phyloP scores from a whole-genome alignment of 1,140 invertebrate genomes.

The Macrosteles quadrilineatus region DNA sequence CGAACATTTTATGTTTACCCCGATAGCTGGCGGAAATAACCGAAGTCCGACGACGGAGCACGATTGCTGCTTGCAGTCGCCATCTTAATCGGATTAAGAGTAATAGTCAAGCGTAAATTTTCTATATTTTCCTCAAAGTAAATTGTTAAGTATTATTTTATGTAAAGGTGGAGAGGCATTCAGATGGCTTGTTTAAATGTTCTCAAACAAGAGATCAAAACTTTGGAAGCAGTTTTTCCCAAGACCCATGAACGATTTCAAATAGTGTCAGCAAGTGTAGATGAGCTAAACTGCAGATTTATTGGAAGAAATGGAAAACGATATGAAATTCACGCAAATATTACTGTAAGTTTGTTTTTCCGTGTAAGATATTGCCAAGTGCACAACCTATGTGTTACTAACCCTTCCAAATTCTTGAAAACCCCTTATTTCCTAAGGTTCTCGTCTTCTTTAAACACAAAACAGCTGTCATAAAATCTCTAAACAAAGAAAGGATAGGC shows the following conservation, averaged over 20 bases:
- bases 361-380: no score
- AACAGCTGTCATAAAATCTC: no score
- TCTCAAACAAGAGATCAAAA: conserved; percentile 96
- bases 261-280: conserved; percentile 95
- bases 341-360: conserved; percentile 92
- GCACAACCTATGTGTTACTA: no score
- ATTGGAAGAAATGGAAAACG: conserved; percentile 91
- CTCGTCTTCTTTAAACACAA: no score
- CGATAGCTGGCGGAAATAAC: not conserved
- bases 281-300: conserved; percentile 97
- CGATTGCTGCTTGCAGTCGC: conserved; percentile 8
- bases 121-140: not conserved
- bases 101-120: not conserved
- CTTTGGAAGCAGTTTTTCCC: conserved; percentile 91
- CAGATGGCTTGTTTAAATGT: conserved; percentile 97
- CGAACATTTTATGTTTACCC: no score
- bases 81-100: conserved; percentile 2
- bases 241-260: conserved; percentile 97
- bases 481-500: no score
- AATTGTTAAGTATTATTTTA: conserved; percentile 20
- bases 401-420: no score
- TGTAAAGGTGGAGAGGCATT: conserved; percentile 34
- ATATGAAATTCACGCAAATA: conserved; percentile 97
- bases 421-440: no score
- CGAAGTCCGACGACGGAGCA: not conserved